Evolutionary conservation across 2,113 vertebrate genomes (phyloP).

Genomic region (Brachyistius frenatus): DNA sequence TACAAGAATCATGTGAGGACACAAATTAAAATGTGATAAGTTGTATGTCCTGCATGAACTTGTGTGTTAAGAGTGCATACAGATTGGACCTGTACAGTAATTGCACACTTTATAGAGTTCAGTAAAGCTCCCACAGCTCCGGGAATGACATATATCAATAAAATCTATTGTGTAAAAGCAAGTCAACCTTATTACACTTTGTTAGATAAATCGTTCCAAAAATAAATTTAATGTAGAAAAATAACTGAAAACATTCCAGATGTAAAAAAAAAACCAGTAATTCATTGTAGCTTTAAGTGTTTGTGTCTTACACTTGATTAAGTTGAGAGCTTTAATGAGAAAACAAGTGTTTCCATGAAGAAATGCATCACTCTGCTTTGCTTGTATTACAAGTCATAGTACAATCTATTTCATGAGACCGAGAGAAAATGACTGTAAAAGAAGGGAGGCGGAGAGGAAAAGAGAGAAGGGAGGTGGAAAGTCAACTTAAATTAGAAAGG

Average conservation of each 20-base stretch:
- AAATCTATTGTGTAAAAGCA: no score
- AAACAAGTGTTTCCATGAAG: conserved; percentile 27
- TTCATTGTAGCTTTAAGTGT: background rate
- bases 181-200: background rate
- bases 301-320: conserved; percentile 18
- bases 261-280: background rate
- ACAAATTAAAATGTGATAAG: conserved; percentile 23
- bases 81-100: background rate
- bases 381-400: background rate
- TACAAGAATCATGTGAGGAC: conserved; percentile 12
- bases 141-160: background rate
- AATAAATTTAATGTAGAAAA: background rate
- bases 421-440: background rate
- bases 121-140: conserved; percentile 1
- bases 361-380: conserved; percentile 1
- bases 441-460: background rate
- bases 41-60: background rate
- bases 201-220: background rate
- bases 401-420: background rate
- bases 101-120: background rate
- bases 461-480: background rate
- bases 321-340: conserved; percentile 8
- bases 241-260: no score
- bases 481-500: conserved; percentile 11
- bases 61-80: background rate